These are phyloP conservation scores for Gopherus evgoodei DNA, from an alignment of 2,113 vertebrate species.

Conservation along the genomic window DNA sequence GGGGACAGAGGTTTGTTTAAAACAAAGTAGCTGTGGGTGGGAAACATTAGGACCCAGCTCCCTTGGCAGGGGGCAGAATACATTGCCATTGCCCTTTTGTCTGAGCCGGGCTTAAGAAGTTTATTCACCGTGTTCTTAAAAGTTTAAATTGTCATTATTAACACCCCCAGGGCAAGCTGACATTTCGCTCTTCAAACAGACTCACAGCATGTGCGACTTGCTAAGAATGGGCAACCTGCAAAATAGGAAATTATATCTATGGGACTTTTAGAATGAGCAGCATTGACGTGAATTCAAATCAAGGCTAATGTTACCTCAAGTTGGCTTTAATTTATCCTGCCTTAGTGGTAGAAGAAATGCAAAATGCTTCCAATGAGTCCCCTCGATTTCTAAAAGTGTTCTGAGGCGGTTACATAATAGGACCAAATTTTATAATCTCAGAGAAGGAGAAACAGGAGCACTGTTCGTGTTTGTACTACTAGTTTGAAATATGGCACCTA, in stretches of 20 bases:
- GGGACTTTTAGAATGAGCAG: neutral
- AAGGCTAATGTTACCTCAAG: constrained; percentile 6
- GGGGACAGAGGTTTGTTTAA: constrained; percentile 51
- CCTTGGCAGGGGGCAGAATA: constrained; percentile 47
- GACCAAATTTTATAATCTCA: neutral
- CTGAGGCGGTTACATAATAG: constrained; percentile 4
- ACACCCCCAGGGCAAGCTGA: constrained; percentile 57
- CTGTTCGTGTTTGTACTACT: neutral
- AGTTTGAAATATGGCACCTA: constrained; percentile 48
- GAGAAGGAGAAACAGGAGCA: neutral
- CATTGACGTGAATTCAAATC: neutral
- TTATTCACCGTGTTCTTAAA: constrained; percentile 61
- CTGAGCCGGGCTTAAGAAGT: constrained; percentile 55
- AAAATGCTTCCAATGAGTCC: neutral
- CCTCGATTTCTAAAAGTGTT: constrained; percentile 3
- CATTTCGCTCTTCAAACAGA: constrained; percentile 64
- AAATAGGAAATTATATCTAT: constrained; percentile 16
- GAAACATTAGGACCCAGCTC: constrained; percentile 60
- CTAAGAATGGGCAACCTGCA: constrained; percentile 52
- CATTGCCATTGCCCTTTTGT: constrained; percentile 55
- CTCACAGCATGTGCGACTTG: constrained; percentile 44
- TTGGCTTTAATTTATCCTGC: neutral
- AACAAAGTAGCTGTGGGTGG: constrained; percentile 62
- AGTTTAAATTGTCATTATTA: constrained; percentile 69
- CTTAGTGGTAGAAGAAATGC: neutral